These are phyloP conservation scores for Stratiolaelaps scimitus DNA, from an alignment of 1,140 invertebrate genomes.

Conservation along the genomic window DNA sequence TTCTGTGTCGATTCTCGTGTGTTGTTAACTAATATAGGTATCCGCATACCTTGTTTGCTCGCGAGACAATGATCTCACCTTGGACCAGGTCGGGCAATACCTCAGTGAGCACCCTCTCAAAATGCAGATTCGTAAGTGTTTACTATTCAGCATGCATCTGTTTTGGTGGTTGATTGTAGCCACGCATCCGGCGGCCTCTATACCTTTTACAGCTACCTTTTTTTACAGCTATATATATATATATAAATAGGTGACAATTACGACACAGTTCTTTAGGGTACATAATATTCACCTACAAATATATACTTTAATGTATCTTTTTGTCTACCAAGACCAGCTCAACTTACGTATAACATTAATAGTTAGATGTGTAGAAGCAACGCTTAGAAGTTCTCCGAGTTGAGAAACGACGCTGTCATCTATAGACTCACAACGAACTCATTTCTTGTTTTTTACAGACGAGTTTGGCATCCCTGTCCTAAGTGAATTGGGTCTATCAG, in stretches of 20 bases:
- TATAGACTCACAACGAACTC: too few species aligned
- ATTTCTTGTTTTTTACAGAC: not conserved
- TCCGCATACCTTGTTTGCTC: conserved; percentile 31
- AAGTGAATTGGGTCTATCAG: not conserved
- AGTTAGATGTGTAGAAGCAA: too few species aligned
- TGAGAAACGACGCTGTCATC: not conserved
- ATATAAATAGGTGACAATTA: too few species aligned
- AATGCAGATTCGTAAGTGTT: conserved; percentile 49
- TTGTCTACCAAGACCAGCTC: too few species aligned
- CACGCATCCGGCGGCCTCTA: too few species aligned
- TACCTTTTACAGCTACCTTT: too few species aligned
- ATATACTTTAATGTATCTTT: too few species aligned
- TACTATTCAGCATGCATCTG: conserved; percentile 42
- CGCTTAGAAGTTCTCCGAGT: not conserved
- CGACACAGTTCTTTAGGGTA: too few species aligned
- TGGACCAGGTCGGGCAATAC: conserved; percentile 83
- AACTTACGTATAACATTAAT: too few species aligned
- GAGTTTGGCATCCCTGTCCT: conserved; percentile 22
- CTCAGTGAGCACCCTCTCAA: conserved; percentile 54
- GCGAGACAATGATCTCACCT: conserved; percentile 48
- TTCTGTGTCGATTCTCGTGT: conserved; percentile 33
- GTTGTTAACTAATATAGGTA: not conserved
- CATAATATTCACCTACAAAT: too few species aligned
- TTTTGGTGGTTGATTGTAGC: too few species aligned
- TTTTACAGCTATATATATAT: too few species aligned